Percentiles rank a stretch among this genome's conserved stretches.
phyloP scores from a whole-genome alignment of 2,797 vertebrate genomes.

The Loris lydekkerianus region DNA sequence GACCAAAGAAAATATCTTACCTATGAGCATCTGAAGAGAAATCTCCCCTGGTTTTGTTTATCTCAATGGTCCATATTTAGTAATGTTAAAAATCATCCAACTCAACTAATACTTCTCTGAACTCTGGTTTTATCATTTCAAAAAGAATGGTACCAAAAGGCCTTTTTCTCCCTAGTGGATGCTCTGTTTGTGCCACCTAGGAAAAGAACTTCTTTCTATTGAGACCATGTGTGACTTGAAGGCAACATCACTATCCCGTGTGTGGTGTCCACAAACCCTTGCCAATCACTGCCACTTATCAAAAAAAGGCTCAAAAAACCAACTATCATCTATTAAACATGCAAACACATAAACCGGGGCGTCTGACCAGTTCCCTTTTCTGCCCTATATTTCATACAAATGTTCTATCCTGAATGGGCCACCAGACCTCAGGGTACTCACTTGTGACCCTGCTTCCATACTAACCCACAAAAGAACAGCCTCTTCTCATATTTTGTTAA shows the following conservation, averaged over 20 bases:
- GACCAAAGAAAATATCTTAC: neutral
- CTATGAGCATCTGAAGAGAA: neutral
- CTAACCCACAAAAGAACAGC: neutral
- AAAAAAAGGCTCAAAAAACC: neutral
- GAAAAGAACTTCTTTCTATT: neutral
- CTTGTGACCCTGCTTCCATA: neutral
- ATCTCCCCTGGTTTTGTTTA: neutral
- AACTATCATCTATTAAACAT: neutral
- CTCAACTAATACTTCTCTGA: neutral
- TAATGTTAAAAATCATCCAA: constrained; percentile 38
- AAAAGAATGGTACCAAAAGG: neutral
- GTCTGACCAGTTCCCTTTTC: neutral
- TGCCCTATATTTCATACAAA: neutral
- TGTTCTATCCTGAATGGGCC: neutral
- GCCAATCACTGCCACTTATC: neutral
- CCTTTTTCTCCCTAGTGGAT: neutral
- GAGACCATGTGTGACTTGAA: neutral
- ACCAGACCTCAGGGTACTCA: neutral
- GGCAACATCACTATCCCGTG: neutral
- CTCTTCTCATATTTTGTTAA: neutral
- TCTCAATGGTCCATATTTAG: neutral
- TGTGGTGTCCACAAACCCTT: neutral
- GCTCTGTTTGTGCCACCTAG: neutral
- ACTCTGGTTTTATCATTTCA: neutral
- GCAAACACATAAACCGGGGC: neutral